A percentile compares a stretch with the other conserved stretches of the same genome.
phyloP scores from a whole-genome alignment of 2,797 vertebrate genomes.

The Octomys mimax region DNA sequence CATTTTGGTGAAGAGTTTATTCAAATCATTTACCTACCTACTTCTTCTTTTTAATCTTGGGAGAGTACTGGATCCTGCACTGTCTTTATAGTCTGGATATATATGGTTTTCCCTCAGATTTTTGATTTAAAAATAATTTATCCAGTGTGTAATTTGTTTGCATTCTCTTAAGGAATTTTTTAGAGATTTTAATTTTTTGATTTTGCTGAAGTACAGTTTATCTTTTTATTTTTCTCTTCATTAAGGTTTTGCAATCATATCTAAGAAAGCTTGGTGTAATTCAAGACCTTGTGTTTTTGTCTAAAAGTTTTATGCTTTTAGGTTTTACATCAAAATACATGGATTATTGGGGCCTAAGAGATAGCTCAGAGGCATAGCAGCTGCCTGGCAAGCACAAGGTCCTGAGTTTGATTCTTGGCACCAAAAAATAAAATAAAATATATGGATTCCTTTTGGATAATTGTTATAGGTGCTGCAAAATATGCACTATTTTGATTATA shows the following conservation, averaged over 20 bases:
- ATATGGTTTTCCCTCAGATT: not conserved
- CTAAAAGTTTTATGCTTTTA: constrained; percentile 16
- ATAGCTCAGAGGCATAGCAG: no score
- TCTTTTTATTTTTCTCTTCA: not conserved
- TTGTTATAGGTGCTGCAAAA: not conserved
- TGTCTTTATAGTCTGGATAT: not conserved
- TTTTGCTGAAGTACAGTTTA: constrained; percentile 1
- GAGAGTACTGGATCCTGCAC: not conserved
- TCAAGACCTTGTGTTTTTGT: not conserved
- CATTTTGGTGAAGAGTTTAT: not conserved
- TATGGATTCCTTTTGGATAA: not conserved
- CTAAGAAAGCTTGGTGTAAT: not conserved
- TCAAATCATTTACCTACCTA: not conserved
- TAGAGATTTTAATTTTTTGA: not conserved
- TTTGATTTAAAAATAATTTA: constrained; percentile 7
- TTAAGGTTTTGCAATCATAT: not conserved
- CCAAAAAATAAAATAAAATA: not conserved
- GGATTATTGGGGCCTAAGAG: not conserved
- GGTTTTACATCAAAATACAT: not conserved
- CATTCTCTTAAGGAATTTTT: not conserved
- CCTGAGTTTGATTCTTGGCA: no score
- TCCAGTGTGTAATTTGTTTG: not conserved
- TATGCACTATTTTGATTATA: not conserved
- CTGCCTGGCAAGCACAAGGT: no score
- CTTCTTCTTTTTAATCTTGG: not conserved